Base-by-base conservation (phyloP, 2,888 invertebrate genomes). In the Dyspetes luteomarginatus region DNA sequence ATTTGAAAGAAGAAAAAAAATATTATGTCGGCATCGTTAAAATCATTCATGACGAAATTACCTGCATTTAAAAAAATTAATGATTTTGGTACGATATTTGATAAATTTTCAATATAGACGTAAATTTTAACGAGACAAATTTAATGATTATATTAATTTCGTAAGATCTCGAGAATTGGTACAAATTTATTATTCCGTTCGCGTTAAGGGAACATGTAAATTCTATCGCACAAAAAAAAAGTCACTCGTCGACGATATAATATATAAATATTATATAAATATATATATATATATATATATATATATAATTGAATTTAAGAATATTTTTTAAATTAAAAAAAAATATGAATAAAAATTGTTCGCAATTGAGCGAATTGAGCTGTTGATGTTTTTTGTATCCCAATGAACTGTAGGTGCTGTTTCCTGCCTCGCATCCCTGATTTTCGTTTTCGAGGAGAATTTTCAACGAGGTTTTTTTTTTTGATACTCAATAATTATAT, bases 171-270 rank as follows among this genome's bases (percentile, higher is more conserved):
- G 52, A 73, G n/a, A 62, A 73, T 77, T 73, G 55, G 81, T 78
- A 75, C 78, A 81, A 81, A 81, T 75, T 75, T 55, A 72, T 72
- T 64, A 69, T 87, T 85, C 3, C 86, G 86, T 72, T 88, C 82
- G n/a, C 69, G 76, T 28, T 75, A 4, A 64, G 60, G 0, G 19
- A 50, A 74, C 22, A 26, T 52, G 68, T 56, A 43, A 77, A 65
- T 28, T 64, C 28, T 52, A 55, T 69, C 22, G 78, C 74, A 56
- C 64, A 67, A 74, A n/a, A n/a, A n/a, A n/a, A n/a, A n/a, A 74
- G 36, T 26, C 69, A 67, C 69, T 28, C 60, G 45, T 52, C 67
- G 52, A 67, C 55, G n/a, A n/a, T n/a, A n/a, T n/a, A n/a, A n/a
- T n/a, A n/a, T n/a, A n/a, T n/a, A n/a, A n/a, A n/a, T n/a, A n/a